Evolutionary conservation across 2,113 vertebrate genomes (phyloP).

Genomic region (Delphinus delphis): DNA sequence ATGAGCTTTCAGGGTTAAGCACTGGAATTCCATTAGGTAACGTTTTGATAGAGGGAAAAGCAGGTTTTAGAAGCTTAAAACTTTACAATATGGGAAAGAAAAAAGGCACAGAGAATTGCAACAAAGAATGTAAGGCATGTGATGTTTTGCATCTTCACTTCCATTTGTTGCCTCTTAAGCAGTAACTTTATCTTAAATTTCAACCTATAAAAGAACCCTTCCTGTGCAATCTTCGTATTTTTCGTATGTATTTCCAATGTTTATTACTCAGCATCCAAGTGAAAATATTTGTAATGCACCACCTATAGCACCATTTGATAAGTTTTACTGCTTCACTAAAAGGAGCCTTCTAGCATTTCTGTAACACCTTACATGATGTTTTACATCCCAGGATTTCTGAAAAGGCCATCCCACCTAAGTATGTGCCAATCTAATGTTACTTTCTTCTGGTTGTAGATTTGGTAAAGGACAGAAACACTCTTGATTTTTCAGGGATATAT

Average conservation of each 20-base stretch:
- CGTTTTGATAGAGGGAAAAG: background rate
- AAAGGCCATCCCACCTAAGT: background rate
- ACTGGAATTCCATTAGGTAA: background rate
- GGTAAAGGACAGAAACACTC: background rate
- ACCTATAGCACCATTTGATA: background rate
- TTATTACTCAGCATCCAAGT: background rate
- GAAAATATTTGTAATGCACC: background rate
- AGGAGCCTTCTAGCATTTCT: background rate
- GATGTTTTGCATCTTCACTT: background rate
- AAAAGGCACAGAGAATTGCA: background rate
- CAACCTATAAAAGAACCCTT: background rate
- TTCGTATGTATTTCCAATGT: background rate
- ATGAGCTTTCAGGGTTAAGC: background rate
- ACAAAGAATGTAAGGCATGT: background rate
- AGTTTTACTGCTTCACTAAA: background rate
- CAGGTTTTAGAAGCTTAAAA: background rate
- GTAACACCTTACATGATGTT: background rate
- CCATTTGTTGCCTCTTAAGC: background rate
- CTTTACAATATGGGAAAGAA: background rate
- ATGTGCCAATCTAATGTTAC: background rate
- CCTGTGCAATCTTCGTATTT: background rate
- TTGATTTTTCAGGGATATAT: background rate
- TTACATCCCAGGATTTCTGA: background rate
- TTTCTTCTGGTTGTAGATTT: background rate
- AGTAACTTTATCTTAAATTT: background rate